Base-by-base conservation (phyloP, 2,888 invertebrate genomes). In the Metallyticus violacea region DNA sequence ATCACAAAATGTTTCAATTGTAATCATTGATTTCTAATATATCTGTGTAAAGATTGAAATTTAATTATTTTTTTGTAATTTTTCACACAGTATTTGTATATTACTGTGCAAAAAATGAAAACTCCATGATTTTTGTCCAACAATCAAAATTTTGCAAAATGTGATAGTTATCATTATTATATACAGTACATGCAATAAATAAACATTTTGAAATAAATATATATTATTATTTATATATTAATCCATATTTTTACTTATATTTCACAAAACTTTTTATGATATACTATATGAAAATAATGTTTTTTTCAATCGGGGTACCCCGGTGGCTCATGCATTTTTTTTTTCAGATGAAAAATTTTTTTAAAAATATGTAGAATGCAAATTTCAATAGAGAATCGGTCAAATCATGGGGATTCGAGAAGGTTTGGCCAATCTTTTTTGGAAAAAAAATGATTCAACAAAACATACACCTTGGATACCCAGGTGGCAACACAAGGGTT, bases 71-170 rank as follows among this genome's bases (percentile, higher is more conserved):
- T 80, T 5, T 80, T 80, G 26, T 80, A 26, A 80, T 26, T 80
- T 80, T 80, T n/a, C 80, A 80, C 27, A 80, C 80, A 80, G 80
- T 80, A 80, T 80, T 80, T 80, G 80, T 80, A 80, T 80, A 80
- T 80, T 80, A 80, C 80, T 80, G 80, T 7, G 80, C 25, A 80
- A 80, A 80, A 29, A 29, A 29, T 6, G 29, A 6, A 29, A 29
- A 29, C 29, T 29, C 6, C 29, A 29, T 29, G 29, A 80, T 80
- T 80, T 80, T 80, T 25, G 80, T 80, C 27, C 80, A 80, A 80
- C 80, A 80, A 7, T 80, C 29, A n/a, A n/a, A n/a, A 29, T 6
- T 6, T 29, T 6, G 29, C 29, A 29, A 29, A 29, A 29, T 29
- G 29, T 29, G 6, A 29, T 29, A 29, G 27, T 80, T 80, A 80